Conservation (phyloP, 64 coral and sea anemone genomes). For the Catalaphyllia jardinei region DNA sequence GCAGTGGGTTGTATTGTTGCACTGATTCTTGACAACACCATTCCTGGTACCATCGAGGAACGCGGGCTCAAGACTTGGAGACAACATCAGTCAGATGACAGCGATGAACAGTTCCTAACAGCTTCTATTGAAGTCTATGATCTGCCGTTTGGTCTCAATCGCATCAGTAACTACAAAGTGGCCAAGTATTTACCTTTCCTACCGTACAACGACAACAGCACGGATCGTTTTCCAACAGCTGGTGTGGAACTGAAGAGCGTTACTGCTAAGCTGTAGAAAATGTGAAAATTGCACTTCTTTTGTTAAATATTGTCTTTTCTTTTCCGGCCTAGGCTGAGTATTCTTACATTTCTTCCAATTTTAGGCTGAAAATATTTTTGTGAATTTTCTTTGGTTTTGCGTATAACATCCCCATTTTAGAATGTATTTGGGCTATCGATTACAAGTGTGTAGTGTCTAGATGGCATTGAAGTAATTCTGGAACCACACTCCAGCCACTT, state of each 20-base stretch:
- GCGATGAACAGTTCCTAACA: conserved; percentile 1
- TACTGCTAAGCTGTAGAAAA: background rate
- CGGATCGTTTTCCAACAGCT: background rate
- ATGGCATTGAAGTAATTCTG: no score
- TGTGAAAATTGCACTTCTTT: no score
- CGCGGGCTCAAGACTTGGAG: conserved; percentile 43
- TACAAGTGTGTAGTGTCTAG: no score
- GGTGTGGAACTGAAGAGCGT: background rate
- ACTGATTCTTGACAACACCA: conserved; percentile 69
- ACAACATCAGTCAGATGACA: background rate
- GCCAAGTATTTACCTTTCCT: conserved; percentile 85
- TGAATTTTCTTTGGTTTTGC: no score
- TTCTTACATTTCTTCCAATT: no score
- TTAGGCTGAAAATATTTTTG: no score
- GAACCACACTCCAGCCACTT: no score
- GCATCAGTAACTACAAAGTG: conserved; percentile 49
- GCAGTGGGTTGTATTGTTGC: conserved; percentile 56
- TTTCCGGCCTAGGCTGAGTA: no score
- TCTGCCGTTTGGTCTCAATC: conserved; percentile 71
- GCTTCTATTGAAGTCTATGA: conserved; percentile 75
- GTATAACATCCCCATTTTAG: no score
- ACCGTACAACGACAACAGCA: conserved; percentile 34
- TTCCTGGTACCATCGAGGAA: conserved; percentile 71
- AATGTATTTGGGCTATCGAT: no score
- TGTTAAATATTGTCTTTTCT: no score